Conservation (phyloP, 2,797 vertebrate genomes). For the Catharus ustulatus region DNA sequence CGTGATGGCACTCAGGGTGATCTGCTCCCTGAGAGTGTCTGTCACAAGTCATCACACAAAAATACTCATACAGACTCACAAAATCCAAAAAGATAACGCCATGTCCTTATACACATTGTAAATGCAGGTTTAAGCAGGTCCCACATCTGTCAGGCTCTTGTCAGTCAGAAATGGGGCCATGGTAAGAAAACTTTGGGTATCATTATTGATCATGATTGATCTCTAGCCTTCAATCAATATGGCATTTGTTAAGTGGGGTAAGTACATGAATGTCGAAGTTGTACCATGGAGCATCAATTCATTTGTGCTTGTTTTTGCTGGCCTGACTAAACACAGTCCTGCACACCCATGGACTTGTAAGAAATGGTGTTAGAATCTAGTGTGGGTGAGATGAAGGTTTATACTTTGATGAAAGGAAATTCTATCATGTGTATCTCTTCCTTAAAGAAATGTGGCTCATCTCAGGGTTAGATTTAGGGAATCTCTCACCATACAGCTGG, state of each 20-base stretch:
- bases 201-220: rapidly evolving
- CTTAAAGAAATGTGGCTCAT: not conserved
- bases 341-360: not conserved
- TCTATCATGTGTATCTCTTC: not conserved
- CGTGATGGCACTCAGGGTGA: rapidly evolving
- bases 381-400: not conserved
- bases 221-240: not conserved
- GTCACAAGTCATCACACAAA: not conserved
- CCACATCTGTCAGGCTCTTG: not conserved
- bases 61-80: not conserved
- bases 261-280: not conserved
- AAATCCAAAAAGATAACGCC: not conserved
- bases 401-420: not conserved
- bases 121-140: not conserved
- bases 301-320: not conserved
- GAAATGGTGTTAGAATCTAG: not conserved
- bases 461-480: not conserved
- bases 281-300: not conserved
- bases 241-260: not conserved
- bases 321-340: not conserved
- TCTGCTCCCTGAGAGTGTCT: not conserved
- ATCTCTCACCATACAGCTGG: not conserved
- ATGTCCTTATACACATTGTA: not conserved
- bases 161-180: not conserved
- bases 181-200: not conserved